phyloP scores from a whole-genome alignment of 1,140 invertebrate genomes.

The Bombus confusus region DNA sequence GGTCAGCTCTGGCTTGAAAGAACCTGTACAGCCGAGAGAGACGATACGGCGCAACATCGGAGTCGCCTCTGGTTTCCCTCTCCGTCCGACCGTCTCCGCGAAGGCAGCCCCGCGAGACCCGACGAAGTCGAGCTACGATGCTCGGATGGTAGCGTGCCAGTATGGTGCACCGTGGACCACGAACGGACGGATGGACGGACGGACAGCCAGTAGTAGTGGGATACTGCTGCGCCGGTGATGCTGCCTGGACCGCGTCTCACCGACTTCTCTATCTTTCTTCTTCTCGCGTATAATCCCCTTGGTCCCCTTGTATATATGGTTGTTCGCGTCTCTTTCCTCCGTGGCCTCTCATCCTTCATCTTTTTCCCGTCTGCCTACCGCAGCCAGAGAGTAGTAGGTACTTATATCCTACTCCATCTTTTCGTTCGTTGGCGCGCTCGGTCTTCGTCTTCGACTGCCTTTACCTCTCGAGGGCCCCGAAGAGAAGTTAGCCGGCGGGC shows the following conservation, averaged over 20 bases:
- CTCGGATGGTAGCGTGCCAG: conserved; percentile 62
- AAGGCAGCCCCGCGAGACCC: conserved; percentile 19
- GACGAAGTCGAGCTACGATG: conserved; percentile 28
- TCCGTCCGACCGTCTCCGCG: not conserved
- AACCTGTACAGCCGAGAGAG: conserved; percentile 32
- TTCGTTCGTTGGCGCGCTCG: conserved; percentile 13
- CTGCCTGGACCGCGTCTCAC: conserved; percentile 57
- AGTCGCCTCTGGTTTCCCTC: not conserved
- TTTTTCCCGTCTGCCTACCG: conserved; percentile 36
- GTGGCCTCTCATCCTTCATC: conserved; percentile 50
- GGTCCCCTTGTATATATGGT: not conserved
- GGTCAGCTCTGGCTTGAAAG: conserved; percentile 52
- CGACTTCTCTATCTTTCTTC: conserved; percentile 21
- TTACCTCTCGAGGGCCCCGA: conserved; percentile 61
- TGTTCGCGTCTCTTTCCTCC: not conserved
- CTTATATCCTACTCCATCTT: conserved; percentile 44
- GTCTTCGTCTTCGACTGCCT: conserved; percentile 45
- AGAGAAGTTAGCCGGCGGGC: conserved; percentile 73
- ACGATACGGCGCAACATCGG: conserved; percentile 23
- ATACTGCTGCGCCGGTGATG: conserved; percentile 66
- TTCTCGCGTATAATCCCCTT: not conserved
- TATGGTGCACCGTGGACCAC: conserved; percentile 63
- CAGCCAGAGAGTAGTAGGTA: conserved; percentile 1
- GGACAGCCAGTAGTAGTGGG: conserved; percentile 72
- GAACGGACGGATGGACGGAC: conserved; percentile 64